Percentiles rank a stretch among this genome's conserved stretches.
Conservation (phyloP, 2,113 vertebrate genomes). For the Lota lota region DNA sequence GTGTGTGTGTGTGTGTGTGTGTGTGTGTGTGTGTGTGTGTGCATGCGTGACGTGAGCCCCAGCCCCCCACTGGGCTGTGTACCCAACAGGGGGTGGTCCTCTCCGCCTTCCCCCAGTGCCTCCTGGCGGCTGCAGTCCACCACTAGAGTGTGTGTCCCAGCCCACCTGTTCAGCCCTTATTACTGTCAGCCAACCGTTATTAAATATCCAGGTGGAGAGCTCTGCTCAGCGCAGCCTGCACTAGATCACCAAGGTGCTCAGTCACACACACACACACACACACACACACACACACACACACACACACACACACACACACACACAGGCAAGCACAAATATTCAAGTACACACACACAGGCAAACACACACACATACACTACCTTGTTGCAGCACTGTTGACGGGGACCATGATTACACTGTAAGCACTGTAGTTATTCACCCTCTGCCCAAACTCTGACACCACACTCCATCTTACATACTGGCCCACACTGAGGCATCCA, state of each 20-base stretch:
- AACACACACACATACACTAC: neutral
- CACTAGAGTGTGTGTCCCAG: constrained; percentile 75
- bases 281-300: constrained; percentile 2
- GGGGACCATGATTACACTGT: constrained; percentile 79
- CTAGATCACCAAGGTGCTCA: constrained; percentile 73
- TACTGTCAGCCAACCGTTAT: constrained; percentile 78
- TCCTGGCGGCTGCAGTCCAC: constrained; percentile 69
- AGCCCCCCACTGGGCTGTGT: neutral
- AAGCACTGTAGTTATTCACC: constrained; percentile 79
- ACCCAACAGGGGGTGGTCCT: too few relatives aligned
- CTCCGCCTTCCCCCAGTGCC: constrained; percentile 43
- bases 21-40: constrained; percentile 41
- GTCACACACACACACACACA: constrained; percentile 60
- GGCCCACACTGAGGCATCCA: constrained; percentile 37
- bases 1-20: neutral
- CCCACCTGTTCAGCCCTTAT: constrained; percentile 80
- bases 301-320: neutral
- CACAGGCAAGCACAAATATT: constrained; percentile 51
- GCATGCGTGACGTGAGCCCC: constrained; percentile 31
- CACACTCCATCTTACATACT: constrained; percentile 70
- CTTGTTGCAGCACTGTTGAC: constrained; percentile 64
- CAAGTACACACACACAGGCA: constrained; percentile 46
- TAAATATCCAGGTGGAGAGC: constrained; percentile 80
- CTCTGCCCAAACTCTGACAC: constrained; percentile 74
- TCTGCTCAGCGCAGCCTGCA: constrained; percentile 62